Evolutionary conservation across 2,797 vertebrate genomes (phyloP).

Genomic region (Lutjanus campechanus): DNA sequence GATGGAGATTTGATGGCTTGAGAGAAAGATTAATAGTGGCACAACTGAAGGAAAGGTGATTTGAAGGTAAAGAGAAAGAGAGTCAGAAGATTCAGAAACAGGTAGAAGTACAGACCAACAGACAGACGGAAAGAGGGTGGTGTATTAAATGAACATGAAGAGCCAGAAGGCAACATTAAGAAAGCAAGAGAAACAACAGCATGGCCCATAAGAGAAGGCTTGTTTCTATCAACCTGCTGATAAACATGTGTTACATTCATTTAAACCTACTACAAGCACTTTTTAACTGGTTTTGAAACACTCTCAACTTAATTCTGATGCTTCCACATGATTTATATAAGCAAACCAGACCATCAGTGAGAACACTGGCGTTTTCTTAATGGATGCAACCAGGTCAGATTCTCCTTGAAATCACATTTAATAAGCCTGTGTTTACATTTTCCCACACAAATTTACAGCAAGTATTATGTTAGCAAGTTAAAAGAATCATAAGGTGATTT

Average conservation of each 20-base stretch:
- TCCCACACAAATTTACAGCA: too few species aligned
- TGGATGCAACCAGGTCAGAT: too few species aligned
- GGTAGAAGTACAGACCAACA: conserved; percentile 4
- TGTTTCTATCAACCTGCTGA: neutral
- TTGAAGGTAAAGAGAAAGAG: conserved; percentile 29
- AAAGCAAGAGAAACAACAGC: neutral
- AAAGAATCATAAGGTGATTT: too few species aligned
- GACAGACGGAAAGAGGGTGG: neutral
- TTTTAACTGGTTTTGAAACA: too few species aligned
- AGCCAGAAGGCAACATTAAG: neutral
- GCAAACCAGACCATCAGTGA: too few species aligned
- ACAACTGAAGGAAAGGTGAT: conserved; percentile 22
- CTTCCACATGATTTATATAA: too few species aligned
- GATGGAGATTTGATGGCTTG: conserved; percentile 14
- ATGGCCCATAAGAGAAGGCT: neutral
- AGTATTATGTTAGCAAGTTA: too few species aligned
- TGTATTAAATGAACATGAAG: neutral
- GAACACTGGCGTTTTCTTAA: too few species aligned
- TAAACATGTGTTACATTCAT: neutral
- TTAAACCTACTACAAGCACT: too few species aligned
- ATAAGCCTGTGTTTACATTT: too few species aligned
- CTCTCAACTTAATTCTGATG: too few species aligned
- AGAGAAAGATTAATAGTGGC: conserved; percentile 34
- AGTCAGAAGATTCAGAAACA: conserved; percentile 5
- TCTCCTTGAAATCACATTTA: too few species aligned